Base-by-base conservation (phyloP, 2,113 vertebrate genomes). In the Polyodon spathula region DNA sequence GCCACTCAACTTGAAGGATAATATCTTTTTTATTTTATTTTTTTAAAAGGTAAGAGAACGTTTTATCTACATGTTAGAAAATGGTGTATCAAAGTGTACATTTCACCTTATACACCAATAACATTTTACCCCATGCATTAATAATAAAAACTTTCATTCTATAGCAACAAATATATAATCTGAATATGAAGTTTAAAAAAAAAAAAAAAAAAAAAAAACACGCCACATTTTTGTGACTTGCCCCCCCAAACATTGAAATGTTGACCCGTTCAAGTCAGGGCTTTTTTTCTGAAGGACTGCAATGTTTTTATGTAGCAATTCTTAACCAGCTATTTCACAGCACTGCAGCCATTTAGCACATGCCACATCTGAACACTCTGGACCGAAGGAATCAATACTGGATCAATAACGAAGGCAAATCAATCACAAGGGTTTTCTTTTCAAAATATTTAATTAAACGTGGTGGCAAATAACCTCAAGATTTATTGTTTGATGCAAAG, bases 371-470 rank as follows among this genome's bases (percentile, higher is more conserved):
- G 84, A 83, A 76, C 76, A 79, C 79, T 86, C 81, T 73, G 78
- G 72, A 83, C 69, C 68, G 72, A 53, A 63, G 76, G 65, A 80
- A 89, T 97, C 88, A 61, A 92, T 93, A 82, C 17, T 67, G 73
- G 86, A 89, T 93, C 90, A 83, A 93, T 89, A 76, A 58, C 16
- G 79, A 75, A 86, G 84, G 81, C 74, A 62, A 92, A 90, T 93
- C 90, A 92, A 93, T 93, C 89, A 85, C 74, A 70, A 61, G 76
- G 86, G 87, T 89, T 92, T 89, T 90, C 89, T 93, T 92, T 86
- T 82, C 75, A 77, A 90, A 92, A 91, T 92, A 91, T 90, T 92
- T 93, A 91, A 90, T 94, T 92, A 92, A 91, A 90, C 86, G 89
- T 75, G 81, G 78, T 92, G 84, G 87, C 84, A 85, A 91, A 90